Base-by-base conservation (phyloP, 2,797 vertebrate species). In the Sternarchorhynchus goeldii region DNA sequence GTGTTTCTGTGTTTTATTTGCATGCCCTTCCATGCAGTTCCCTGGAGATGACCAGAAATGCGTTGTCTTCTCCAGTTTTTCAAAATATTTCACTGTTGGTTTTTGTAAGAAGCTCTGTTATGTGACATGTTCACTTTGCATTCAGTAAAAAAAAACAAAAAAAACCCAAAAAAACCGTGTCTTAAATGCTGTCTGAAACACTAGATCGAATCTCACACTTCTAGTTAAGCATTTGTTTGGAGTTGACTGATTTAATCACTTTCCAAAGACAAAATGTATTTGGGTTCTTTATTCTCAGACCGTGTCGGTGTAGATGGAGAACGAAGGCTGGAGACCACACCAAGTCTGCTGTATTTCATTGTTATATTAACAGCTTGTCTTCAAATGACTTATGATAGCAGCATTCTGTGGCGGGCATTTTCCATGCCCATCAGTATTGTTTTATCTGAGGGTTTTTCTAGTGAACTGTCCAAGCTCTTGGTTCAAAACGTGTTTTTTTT, bases 401-500 rank as follows among this genome's bases (percentile, higher is more conserved):
- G 39, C 25, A 41, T 10, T 41, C 6, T 41, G 39, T 8, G 10
- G 39, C 25, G 25, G 25, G 25, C 25, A 25, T 25, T 25, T 25
- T 25, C 25, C 25, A 25, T 25, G 25, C 25, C 25, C 25, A 25
- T 25, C 25, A 25, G 25, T 25, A 25, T 25, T 25, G 25, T 25
- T 25, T 25, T 25, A 25, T 25, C 25, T 25, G 25, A 25, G 25
- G 25, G 25, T 25, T 25, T 25, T 25, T n/a, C n/a, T n/a, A n/a
- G n/a, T n/a, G n/a, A n/a, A n/a, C n/a, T 25, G 25, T 25, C 25
- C 25, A 25, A 62, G 25, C 10, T 12, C 2, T 59, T 59, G 57
- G 6, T 59, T 21, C 25, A 60, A 31, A 29, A 77, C 39, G 36
- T 59, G 63, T 5, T 77, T 73, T 72, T 69, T 75, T 82, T 78